Conservation (phyloP, 2,888 invertebrate species). For the Latrodectus elegans region DNA sequence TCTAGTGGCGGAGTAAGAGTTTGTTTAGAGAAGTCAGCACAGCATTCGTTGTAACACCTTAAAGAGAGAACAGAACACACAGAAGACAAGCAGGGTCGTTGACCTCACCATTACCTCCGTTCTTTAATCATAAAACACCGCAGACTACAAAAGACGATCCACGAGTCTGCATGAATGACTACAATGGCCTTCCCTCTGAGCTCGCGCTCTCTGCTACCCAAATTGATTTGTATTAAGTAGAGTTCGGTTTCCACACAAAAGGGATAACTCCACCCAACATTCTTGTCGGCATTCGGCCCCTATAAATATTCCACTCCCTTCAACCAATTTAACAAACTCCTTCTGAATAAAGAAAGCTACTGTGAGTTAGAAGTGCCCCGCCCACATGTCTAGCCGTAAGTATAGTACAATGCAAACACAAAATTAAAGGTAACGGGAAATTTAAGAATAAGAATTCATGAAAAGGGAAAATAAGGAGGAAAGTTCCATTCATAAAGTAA, state of each 20-base stretch:
- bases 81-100: neutral
- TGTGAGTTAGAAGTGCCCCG: too few relatives aligned
- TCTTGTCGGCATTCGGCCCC: neutral
- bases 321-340: too few relatives aligned
- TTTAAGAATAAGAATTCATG: neutral
- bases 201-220: neutral
- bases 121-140: neutral
- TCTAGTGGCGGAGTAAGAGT: too few relatives aligned
- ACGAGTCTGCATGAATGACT: neutral
- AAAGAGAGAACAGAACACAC: neutral
- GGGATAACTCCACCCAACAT: neutral
- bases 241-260: neutral
- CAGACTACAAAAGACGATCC: neutral
- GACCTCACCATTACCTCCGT: neutral
- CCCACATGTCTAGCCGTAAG: too few relatives aligned
- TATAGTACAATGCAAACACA: neutral
- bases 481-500: neutral
- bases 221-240: neutral
- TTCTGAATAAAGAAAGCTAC: too few relatives aligned
- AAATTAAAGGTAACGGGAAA: neutral
- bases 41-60: neutral
- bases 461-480: conserved; percentile 2
- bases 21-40: too few relatives aligned
- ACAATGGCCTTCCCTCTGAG: neutral
- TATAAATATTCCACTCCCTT: neutral